These are phyloP conservation scores for Hippocampus kuda DNA, from an alignment of 2,797 vertebrate genomes.

Conservation along the genomic window DNA sequence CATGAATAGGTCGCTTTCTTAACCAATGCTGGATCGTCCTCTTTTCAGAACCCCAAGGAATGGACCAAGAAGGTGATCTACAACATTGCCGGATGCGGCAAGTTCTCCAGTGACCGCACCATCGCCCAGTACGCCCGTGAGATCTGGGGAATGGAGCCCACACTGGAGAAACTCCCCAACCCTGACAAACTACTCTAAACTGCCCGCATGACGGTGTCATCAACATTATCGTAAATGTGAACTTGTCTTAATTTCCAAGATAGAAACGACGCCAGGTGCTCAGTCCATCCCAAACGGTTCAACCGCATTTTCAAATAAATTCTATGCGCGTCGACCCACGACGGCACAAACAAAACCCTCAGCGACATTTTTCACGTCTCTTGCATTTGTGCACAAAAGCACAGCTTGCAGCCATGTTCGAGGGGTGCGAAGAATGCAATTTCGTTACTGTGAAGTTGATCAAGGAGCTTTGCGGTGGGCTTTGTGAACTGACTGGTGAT, in stretches of 20 bases:
- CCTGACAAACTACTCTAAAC: slow-evolving; percentile 62
- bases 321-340: slow-evolving; percentile 5
- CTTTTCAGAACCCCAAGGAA: slow-evolving; percentile 76
- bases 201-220: slow-evolving; percentile 10
- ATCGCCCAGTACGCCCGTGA: slow-evolving; percentile 83
- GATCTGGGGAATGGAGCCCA: slow-evolving; percentile 86
- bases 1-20: background rate
- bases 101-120: slow-evolving; percentile 90
- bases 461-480: slow-evolving; percentile 26
- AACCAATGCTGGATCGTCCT: background rate
- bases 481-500: slow-evolving; percentile 36
- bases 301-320: slow-evolving; percentile 9
- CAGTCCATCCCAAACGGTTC: slow-evolving; percentile 14
- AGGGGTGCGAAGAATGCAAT: slow-evolving; percentile 3
- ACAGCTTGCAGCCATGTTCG: slow-evolving; percentile 6
- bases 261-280: slow-evolving; percentile 13
- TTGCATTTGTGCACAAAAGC: slow-evolving; percentile 1
- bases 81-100: slow-evolving; percentile 85
- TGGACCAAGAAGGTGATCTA: slow-evolving; percentile 87
- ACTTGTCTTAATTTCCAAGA: background rate
- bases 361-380: slow-evolving; percentile 22
- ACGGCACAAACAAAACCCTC: slow-evolving; percentile 10
- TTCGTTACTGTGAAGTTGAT: slow-evolving; percentile 23
- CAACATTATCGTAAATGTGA: background rate
- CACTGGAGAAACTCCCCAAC: slow-evolving; percentile 69